A percentile compares a stretch with the other conserved stretches of the same genome.
These are phyloP conservation scores for Carposina sasakii DNA, from an alignment of 1,140 invertebrate species.

Conservation along the genomic window DNA sequence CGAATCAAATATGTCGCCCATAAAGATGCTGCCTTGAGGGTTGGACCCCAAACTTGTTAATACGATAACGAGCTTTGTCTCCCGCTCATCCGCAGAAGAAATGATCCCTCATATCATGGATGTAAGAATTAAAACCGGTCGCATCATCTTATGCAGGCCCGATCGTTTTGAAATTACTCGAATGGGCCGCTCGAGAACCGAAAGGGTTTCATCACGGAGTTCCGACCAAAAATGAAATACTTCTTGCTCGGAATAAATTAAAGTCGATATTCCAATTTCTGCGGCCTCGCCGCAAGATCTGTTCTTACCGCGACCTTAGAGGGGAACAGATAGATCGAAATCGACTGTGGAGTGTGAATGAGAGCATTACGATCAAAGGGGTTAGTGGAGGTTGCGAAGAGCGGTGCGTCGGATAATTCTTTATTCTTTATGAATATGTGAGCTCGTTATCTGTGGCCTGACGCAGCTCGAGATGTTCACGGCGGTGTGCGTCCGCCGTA, in stretches of 20 bases:
- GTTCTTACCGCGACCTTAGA: constrained; percentile 54
- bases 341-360: constrained; percentile 63
- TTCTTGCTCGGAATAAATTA: constrained; percentile 69
- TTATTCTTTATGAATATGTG: constrained; percentile 72
- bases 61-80: constrained; percentile 53
- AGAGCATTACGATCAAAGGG: constrained; percentile 58
- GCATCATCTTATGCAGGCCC: constrained; percentile 42
- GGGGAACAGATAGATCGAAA: constrained; percentile 65
- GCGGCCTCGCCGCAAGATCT: constrained; percentile 35
- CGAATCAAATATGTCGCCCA: constrained; percentile 71
- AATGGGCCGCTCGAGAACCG: constrained; percentile 39
- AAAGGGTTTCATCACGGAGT: constrained; percentile 64
- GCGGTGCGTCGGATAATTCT: constrained; percentile 63
- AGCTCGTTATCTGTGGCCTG: constrained; percentile 66
- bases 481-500: constrained; percentile 16
- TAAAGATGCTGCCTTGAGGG: constrained; percentile 67
- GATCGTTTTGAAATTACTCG: constrained; percentile 60
- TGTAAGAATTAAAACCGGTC: constrained; percentile 69
- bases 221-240: constrained; percentile 63
- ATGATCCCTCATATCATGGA: constrained; percentile 49
- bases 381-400: constrained; percentile 37
- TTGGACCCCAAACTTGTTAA: constrained; percentile 48
- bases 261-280: constrained; percentile 67
- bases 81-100: constrained; percentile 32
- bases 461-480: constrained; percentile 58